Evolutionary conservation across 2,888 invertebrate species (phyloP).

Genomic region (Polydesmus complanatus): DNA sequence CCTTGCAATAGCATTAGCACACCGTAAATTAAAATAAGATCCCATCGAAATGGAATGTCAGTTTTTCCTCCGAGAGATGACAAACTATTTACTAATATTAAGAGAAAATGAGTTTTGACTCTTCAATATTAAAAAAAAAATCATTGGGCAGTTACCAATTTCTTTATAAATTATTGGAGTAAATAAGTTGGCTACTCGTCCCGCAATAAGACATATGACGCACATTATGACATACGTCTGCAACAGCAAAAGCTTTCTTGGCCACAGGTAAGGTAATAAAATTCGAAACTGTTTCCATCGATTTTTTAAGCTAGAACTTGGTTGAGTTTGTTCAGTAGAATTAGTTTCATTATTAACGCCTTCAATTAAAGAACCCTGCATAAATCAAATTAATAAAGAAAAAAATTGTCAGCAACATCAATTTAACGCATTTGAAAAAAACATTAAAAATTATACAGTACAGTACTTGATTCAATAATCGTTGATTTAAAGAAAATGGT

Average conservation of each 20-base stretch:
- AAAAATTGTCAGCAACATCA: no score
- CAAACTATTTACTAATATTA: constrained; percentile 62
- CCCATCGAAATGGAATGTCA: constrained; percentile 63
- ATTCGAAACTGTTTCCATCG: constrained; percentile 61
- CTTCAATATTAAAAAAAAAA: constrained; percentile 10
- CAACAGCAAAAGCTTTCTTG: constrained; percentile 57
- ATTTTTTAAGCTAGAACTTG: constrained; percentile 32
- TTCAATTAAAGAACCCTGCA: background rate
- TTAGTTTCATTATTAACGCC: background rate
- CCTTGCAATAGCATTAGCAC: constrained; percentile 86
- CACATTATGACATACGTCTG: constrained; percentile 74
- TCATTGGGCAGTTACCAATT: constrained; percentile 56
- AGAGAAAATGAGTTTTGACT: constrained; percentile 10
- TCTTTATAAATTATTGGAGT: constrained; percentile 85
- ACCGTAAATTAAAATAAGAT: constrained; percentile 73
- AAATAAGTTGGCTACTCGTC: constrained; percentile 74
- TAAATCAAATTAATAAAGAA: background rate
- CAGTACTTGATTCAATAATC: background rate
- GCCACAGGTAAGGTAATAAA: constrained; percentile 88
- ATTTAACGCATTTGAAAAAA: constrained; percentile 1
- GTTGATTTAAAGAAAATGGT: background rate
- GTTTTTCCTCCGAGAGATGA: constrained; percentile 32
- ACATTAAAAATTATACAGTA: no score
- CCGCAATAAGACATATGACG: constrained; percentile 55
- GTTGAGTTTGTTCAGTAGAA: background rate